These are phyloP conservation scores for Sminthopsis crassicaudata DNA, from an alignment of 2,113 vertebrate genomes.

Conservation along the genomic window DNA sequence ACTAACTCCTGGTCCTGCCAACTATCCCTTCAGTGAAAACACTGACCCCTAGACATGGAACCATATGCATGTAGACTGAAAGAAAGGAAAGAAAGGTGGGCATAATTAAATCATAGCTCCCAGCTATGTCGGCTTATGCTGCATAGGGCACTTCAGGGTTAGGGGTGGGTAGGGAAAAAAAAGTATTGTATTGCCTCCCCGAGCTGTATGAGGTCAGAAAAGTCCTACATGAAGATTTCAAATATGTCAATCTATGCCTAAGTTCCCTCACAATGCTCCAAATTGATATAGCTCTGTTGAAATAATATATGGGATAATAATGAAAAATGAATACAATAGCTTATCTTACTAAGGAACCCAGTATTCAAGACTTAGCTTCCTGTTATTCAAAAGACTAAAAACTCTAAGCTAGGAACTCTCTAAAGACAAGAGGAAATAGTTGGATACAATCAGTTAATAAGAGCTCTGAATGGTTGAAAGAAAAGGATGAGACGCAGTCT, in stretches of 20 bases:
- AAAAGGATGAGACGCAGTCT: conserved; percentile 22
- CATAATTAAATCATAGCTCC: not conserved
- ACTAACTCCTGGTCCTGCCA: not conserved
- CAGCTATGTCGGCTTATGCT: not conserved
- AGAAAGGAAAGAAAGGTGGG: not conserved
- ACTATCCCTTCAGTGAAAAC: not conserved
- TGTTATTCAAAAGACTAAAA: not conserved
- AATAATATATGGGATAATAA: not conserved
- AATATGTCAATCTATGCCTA: not conserved
- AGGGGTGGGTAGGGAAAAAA: not conserved
- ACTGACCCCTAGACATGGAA: not conserved
- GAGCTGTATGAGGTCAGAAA: not conserved
- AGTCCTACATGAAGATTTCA: not conserved
- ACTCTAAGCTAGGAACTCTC: not conserved
- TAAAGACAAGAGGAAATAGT: not conserved
- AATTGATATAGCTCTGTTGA: not conserved
- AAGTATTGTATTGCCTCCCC: not conserved
- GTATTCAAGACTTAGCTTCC: not conserved
- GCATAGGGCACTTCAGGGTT: not conserved
- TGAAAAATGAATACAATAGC: not conserved
- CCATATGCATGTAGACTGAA: not conserved
- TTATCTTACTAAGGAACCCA: not conserved
- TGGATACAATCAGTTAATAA: conserved; percentile 11
- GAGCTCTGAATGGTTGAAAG: not conserved
- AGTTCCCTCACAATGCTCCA: not conserved